phyloP scores from a whole-genome alignment of 1,140 invertebrate genomes.

The Ips nitidus region DNA sequence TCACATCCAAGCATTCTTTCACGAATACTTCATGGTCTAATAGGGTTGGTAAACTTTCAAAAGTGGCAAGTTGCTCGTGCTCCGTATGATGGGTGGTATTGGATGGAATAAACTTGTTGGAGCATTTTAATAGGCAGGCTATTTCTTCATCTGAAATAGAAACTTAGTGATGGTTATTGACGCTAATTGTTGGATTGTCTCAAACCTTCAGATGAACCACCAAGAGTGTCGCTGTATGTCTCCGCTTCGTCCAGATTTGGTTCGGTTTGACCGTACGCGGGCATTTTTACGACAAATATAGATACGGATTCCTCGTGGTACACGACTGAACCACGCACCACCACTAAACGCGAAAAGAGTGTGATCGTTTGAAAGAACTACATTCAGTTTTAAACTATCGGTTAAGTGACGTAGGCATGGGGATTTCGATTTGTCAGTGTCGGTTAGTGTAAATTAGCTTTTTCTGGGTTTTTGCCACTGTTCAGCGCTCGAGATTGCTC shows the following conservation, averaged over 20 bases:
- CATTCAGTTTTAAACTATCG: constrained; percentile 20
- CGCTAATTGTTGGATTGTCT: not conserved
- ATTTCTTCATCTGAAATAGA: constrained; percentile 40
- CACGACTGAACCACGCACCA: constrained; percentile 39
- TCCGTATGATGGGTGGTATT: not conserved
- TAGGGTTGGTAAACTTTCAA: constrained; percentile 58
- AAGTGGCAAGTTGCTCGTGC: constrained; percentile 32
- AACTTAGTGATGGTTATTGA: not conserved
- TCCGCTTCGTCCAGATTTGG: constrained; percentile 37
- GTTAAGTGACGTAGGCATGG: constrained; percentile 31
- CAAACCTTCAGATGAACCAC: constrained; percentile 34
- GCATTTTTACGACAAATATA: constrained; percentile 31
- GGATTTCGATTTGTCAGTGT: constrained; percentile 17
- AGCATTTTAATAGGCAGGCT: constrained; percentile 8
- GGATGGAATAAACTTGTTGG: not conserved
- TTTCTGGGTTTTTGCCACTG: constrained; percentile 1
- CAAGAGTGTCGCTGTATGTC: constrained; percentile 41
- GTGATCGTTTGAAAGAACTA: constrained; percentile 14
- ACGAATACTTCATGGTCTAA: constrained; percentile 71
- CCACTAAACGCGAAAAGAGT: constrained; percentile 13
- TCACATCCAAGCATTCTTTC: constrained; percentile 65
- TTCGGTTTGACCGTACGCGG: constrained; percentile 37
- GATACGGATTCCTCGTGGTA: constrained; percentile 29
- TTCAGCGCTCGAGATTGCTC: not conserved
- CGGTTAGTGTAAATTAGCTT: constrained; percentile 3